Evolutionary conservation across 2,888 invertebrate species (phyloP), one percentile per base, ranked within the genome.

Genomic region (Apotomis turbidana): DNA sequence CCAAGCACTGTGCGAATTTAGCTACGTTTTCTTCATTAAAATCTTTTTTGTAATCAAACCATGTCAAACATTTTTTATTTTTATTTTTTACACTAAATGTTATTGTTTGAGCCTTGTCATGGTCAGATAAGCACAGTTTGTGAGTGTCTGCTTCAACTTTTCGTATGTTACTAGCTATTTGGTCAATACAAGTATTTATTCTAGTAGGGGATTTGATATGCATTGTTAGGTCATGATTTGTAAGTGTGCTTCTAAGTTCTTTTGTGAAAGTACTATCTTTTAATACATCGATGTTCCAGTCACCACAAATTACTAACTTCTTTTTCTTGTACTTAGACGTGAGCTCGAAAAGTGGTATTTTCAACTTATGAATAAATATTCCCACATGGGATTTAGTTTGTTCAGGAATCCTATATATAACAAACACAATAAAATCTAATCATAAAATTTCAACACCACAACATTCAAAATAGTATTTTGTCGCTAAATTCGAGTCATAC

Each of bases 1-100:
- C 36, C 4, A 57, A 1, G 5, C 57, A 36, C 3, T 57, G 9
- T 3, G 4, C 9, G 13, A 57, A 57, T 10, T 57, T 57, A 9
- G 3, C 9, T 9, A 57, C 3, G 36, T 57, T 57, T 10, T 57
- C 57, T 5, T 3, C 36, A 10, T 36, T 10, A 36, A 10, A 57
- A 10, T 57, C 57, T 10, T 36, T 57, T 36, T 57, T 57, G 57
- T 36, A 57, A 12, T 57, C 36, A 10, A 57, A 57, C 57, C 57
- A 57, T 3, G 57, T 36, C 3, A 36, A 5, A 57, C 10, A 57
- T 8, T 15, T 27, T 9, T 57, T 57, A 36, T 10, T 57, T 36
- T 57, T 57, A 0, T 6, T 6, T 41, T 57, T 36, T 36, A 57
- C 36, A 36, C 36, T 57, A 4, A 57, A 36, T 3, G 36, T 36